Conservation (phyloP, 2,888 invertebrate genomes). For the Cenopis cana region DNA sequence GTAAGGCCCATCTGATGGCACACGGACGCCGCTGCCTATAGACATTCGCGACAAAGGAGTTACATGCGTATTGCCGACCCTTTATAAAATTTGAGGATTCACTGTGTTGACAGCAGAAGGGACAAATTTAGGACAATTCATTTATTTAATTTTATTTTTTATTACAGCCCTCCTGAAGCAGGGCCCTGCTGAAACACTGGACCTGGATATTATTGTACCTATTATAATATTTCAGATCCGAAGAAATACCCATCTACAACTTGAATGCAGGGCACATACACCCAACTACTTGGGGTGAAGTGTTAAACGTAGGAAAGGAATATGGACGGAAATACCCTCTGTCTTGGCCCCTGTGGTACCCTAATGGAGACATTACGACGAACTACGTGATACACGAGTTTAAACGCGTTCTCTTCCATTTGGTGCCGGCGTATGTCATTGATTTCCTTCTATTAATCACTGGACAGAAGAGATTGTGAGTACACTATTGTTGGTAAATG, state of each 20-base stretch:
- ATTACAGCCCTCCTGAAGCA: too few species aligned
- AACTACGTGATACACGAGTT: slow-evolving; percentile 87
- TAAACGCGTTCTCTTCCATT: slow-evolving; percentile 89
- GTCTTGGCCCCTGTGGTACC: slow-evolving; percentile 94
- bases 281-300: slow-evolving; percentile 93
- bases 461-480: slow-evolving; percentile 93
- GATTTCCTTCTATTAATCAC: slow-evolving; percentile 90
- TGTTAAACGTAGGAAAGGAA: slow-evolving; percentile 88
- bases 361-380: slow-evolving; percentile 91
- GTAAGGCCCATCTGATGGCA: too few species aligned
- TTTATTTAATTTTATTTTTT: too few species aligned
- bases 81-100: too few species aligned
- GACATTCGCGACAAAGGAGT: too few species aligned
- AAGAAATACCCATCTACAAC: slow-evolving; percentile 93
- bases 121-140: too few species aligned
- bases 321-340: slow-evolving; percentile 90
- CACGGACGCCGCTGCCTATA: too few species aligned
- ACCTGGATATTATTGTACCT: background rate
- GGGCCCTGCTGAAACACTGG: too few species aligned
- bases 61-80: too few species aligned
- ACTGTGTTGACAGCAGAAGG: too few species aligned
- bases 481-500: slow-evolving; percentile 51
- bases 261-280: slow-evolving; percentile 93
- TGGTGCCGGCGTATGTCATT: slow-evolving; percentile 91
- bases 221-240: slow-evolving; percentile 77